Percentiles rank a stretch among this genome's conserved stretches.
Conservation (phyloP, 2,113 vertebrate species). For the Vulpes ferrilata region DNA sequence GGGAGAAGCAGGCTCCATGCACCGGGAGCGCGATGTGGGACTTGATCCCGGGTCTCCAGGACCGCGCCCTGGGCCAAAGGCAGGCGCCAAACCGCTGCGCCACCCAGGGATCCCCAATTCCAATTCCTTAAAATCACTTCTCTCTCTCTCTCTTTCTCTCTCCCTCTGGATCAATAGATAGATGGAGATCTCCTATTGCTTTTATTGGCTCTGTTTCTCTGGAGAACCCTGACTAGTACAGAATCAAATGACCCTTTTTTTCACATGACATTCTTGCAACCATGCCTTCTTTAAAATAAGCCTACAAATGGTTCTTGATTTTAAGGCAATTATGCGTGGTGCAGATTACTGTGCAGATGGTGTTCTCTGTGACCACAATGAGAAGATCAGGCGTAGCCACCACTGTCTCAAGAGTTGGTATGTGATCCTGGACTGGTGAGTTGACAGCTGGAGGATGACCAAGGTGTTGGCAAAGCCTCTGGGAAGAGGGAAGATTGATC, state of each 20-base stretch:
- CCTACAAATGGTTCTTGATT: background rate
- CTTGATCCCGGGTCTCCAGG: no score
- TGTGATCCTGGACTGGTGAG: background rate
- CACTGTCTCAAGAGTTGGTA: background rate
- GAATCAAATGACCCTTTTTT: background rate
- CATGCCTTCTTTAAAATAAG: background rate
- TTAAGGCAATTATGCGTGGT: background rate
- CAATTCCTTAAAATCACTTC: background rate
- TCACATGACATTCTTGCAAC: background rate
- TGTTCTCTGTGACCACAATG: background rate
- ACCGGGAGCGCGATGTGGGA: no score
- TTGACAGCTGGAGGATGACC: background rate
- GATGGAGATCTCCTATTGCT: background rate
- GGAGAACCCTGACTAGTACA: background rate
- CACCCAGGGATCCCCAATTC: background rate
- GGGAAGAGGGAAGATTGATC: background rate
- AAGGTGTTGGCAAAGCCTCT: background rate
- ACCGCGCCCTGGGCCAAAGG: no score
- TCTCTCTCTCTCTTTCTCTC: background rate
- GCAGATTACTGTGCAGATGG: background rate
- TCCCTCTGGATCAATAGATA: background rate
- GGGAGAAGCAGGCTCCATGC: no score
- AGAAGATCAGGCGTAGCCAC: background rate
- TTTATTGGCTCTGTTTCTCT: background rate
- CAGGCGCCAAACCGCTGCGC: no score